These are phyloP conservation scores for Vannuccia rotundouncinata DNA, from an alignment of 2,888 invertebrate species.

Conservation along the genomic window DNA sequence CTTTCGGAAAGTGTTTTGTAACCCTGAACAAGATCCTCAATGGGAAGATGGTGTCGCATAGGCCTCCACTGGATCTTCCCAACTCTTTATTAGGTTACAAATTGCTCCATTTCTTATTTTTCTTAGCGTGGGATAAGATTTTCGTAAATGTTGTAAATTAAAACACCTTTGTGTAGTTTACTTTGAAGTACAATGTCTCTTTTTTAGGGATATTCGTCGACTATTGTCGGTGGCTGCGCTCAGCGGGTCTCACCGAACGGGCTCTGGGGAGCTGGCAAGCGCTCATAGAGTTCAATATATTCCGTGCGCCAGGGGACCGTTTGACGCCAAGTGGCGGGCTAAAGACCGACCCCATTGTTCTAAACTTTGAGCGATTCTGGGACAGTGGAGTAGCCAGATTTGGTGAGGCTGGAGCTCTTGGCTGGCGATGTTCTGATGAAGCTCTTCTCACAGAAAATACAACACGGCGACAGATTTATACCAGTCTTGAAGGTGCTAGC, in stretches of 20 bases:
- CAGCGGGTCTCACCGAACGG: slow-evolving; percentile 56
- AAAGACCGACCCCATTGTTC: slow-evolving; percentile 44
- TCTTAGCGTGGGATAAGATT: no score
- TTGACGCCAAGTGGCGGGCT: slow-evolving; percentile 40
- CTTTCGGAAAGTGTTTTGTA: background rate
- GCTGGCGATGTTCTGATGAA: slow-evolving; percentile 51
- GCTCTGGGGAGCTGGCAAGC: slow-evolving; percentile 56
- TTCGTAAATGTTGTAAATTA: background rate
- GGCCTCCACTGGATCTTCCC: background rate
- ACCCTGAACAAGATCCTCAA: background rate
- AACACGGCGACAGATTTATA: background rate
- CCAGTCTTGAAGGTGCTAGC: background rate
- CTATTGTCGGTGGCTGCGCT: slow-evolving; percentile 51
- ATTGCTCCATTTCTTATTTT: no score
- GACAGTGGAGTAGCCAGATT: slow-evolving; percentile 54
- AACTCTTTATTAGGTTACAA: slow-evolving; percentile 20
- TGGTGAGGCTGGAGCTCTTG: slow-evolving; percentile 52
- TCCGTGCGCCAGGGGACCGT: slow-evolving; percentile 46
- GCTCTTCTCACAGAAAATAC: slow-evolving; percentile 43
- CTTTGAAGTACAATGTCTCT: background rate
- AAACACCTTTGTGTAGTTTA: background rate
- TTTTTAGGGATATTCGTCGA: slow-evolving; percentile 51
- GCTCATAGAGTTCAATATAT: slow-evolving; percentile 56
- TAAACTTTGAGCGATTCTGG: slow-evolving; percentile 57
- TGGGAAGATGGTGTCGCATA: background rate